Evolutionary conservation across 2,113 vertebrate species (phyloP), one percentile per base, ranked within the genome.

Genomic region (Bolborhynchus lineola): DNA sequence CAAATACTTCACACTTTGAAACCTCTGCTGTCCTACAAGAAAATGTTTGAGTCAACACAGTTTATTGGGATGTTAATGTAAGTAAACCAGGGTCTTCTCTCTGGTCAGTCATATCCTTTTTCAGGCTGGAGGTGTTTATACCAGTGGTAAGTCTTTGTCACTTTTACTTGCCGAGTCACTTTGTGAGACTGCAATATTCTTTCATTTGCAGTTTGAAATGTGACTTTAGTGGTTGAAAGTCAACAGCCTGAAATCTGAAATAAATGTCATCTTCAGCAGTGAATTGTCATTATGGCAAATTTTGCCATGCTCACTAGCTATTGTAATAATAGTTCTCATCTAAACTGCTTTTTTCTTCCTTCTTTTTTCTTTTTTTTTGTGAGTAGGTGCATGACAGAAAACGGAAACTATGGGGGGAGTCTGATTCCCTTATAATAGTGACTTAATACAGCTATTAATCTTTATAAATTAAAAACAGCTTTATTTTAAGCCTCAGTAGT

Each of bases 401-500:
- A 95, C 37, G 90, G 71, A 60, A 94, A 59, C 67, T 84, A 33
- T 57, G 80, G 64, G 52, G 42, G 55, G 78, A 88, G 9, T 49
- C 77, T 85, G 24, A 74, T 97, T 94, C 70, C n/a, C 57, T 92
- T 71, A 67, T 83, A 82, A 72, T 84, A 96, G 88, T 86, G 35
- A 28, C 53, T 74, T 86, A 86, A 94, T 93, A 85, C 53, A 93
- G 53, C 85, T 95, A 93, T 94, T 94, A 81, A 88, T 95, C 93
- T 63, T 95, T 75, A 63, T 70, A 86, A 88, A 96, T 97, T 87
- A 80, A 94, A 96, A 91, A 42, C 81, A 92, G 85, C 83, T 97
- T 88, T 96, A 90, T 95, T 92, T 94, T 93, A 86, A 94, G 84
- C 75, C 33, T 94, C 70, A 84, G 16, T 86, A 94, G 93, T 70